phyloP scores from a whole-genome alignment of 2,113 vertebrate species.

The Suricata suricatta region DNA sequence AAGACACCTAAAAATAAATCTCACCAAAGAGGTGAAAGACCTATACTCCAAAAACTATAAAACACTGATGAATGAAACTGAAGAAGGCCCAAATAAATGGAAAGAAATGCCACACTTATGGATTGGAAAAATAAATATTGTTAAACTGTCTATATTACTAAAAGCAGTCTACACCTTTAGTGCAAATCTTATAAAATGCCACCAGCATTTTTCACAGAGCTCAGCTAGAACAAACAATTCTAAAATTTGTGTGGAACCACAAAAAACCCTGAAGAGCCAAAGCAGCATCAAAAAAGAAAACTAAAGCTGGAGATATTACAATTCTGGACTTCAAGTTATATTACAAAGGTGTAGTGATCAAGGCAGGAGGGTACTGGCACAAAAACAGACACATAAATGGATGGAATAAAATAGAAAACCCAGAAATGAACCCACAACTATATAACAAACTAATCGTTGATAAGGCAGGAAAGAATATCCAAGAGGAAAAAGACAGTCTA shows the following conservation, averaged over 20 bases:
- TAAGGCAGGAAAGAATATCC: neutral
- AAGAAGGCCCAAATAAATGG: neutral
- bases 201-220: neutral
- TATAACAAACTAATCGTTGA: neutral
- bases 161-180: neutral
- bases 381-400: neutral
- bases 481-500: neutral
- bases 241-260: neutral
- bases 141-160: neutral
- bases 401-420: neutral
- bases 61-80: neutral
- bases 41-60: neutral
- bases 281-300: neutral
- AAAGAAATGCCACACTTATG: neutral
- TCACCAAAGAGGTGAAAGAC: neutral
- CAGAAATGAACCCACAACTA: neutral
- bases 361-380: neutral
- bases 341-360: neutral
- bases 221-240: neutral
- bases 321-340: neutral
- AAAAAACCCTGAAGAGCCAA: neutral
- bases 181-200: neutral
- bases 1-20: neutral
- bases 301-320: neutral
- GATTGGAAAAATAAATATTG: neutral